Base-by-base conservation (phyloP, 2,888 invertebrate genomes). In the Gordius sp. region DNA sequence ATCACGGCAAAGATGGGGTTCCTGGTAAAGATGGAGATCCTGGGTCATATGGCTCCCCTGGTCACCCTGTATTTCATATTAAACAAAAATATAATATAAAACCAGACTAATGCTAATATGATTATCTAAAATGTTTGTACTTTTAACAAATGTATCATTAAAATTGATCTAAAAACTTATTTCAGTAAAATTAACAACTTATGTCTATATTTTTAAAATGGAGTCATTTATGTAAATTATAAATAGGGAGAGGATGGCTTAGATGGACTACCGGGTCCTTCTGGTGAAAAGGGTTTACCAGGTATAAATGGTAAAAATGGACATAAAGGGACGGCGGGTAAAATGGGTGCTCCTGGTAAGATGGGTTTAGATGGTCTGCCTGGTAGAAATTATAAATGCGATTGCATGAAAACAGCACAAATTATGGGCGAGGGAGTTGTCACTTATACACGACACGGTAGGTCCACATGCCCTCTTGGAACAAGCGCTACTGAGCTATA, bases 381-480 rank as follows among this genome's bases (percentile, higher is more conserved):
- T 23, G 47, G 47, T 4, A 47, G 20, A 47, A 47, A 47, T 20
- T 47, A 47, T 47, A 47, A 47, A 47, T 47, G 47, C 20, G 47
- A 47, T 20, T 47, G 47, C 20, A 47, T 18, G 23, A n/a, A n/a
- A n/a, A 47, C 47, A 4, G 20, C 8, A 4, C 47, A 47, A 20
- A 4, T 47, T 4, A 47, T 4, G n/a, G 47, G 47, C n/a, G 47
- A 47, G 4, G 47, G 47, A 18, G 4, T 18, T 4, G 47, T 47
- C 4, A 47, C 47, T 20, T 47, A 47, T 23, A 47, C 47, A 13
- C 8, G 47, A 47, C 47, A 47, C 23, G 47, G 47, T 8, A 8
- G 47, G 20, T 47, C 47, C 8, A 4, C 47, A 18, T 47, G 47
- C 20, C 47, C 47, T 8, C 20, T 20, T 4, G 47, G 16, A 4